These are phyloP conservation scores for Neosalanx taihuensis DNA, from an alignment of 2,797 vertebrate genomes.

Conservation along the genomic window DNA sequence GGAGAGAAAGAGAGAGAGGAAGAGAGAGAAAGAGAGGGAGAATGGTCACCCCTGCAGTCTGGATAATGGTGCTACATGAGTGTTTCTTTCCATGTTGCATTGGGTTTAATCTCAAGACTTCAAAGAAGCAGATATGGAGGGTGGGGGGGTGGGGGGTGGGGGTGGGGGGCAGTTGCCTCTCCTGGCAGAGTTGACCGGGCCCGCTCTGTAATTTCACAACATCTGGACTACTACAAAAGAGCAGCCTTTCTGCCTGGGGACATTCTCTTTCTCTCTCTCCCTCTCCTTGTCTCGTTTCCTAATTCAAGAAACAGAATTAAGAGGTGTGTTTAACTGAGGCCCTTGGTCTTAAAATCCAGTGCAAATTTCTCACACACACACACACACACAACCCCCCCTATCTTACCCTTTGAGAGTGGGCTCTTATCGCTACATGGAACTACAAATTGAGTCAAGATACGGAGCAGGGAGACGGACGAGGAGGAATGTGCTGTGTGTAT, in stretches of 20 bases:
- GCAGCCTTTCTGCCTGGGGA: neutral
- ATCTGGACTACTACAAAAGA: slow-evolving; percentile 25
- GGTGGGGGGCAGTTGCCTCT: neutral
- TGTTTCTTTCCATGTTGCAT: neutral
- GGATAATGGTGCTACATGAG: neutral
- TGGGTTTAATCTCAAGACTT: slow-evolving; percentile 12
- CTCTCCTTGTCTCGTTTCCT: too few species aligned
- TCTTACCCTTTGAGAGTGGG: neutral
- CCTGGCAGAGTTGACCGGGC: neutral
- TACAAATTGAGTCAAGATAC: neutral
- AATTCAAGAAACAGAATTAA: slow-evolving; percentile 5
- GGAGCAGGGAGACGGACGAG: neutral
- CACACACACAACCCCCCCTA: neutral
- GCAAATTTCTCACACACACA: neutral
- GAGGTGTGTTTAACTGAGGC: neutral
- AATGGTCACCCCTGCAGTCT: neutral
- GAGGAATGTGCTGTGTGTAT: neutral
- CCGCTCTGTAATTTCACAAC: slow-evolving; percentile 27
- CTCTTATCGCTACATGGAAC: slow-evolving; percentile 2
- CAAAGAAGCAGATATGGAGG: slow-evolving; percentile 7
- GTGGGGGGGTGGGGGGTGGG: neutral
- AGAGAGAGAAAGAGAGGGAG: neutral
- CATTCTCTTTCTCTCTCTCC: neutral
- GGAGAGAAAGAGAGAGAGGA: too few species aligned
- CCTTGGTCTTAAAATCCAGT: neutral